Evolutionary conservation across 2,113 vertebrate genomes (phyloP).

Genomic region (Stegastes partitus): DNA sequence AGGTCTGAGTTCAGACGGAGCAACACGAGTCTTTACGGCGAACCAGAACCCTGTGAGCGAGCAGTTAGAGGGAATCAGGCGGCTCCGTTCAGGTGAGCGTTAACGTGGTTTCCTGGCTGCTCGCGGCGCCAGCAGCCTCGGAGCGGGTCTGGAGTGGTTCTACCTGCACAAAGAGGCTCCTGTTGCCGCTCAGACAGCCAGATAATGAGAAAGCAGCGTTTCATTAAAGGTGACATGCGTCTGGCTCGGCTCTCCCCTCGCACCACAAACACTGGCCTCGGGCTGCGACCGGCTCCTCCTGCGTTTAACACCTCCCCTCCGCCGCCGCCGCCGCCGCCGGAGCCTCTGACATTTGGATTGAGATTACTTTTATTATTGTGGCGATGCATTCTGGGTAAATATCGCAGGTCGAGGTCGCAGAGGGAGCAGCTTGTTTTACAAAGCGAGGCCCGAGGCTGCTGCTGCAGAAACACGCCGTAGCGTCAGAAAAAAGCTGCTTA

Average conservation of each 20-base stretch:
- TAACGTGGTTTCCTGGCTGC: too few relatives aligned
- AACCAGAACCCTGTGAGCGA: too few relatives aligned
- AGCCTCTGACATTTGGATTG: constrained; percentile 72
- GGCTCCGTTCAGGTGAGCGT: too few relatives aligned
- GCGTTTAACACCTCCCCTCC: constrained; percentile 29
- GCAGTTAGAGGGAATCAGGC: too few relatives aligned
- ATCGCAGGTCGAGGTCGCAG: constrained; percentile 51
- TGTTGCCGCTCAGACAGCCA: constrained; percentile 25
- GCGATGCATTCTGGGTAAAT: constrained; percentile 75
- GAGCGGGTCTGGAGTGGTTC: constrained; percentile 14
- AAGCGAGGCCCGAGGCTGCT: constrained; percentile 54
- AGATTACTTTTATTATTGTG: constrained; percentile 72
- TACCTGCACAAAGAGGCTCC: constrained; percentile 16
- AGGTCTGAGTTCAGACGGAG: too few relatives aligned
- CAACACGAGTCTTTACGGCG: too few relatives aligned
- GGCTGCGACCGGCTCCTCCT: constrained; percentile 34
- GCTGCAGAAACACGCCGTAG: constrained; percentile 1
- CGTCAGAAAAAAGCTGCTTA: constrained; percentile 33
- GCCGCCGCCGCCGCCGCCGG: constrained; percentile 2
- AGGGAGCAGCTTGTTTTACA: constrained; percentile 68
- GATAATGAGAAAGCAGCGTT: constrained; percentile 56
- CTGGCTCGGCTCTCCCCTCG: constrained; percentile 4
- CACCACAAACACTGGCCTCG: constrained; percentile 40
- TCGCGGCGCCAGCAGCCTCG: neutral
- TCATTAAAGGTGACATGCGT: constrained; percentile 60